phyloP scores from a whole-genome alignment of 1,140 invertebrate species.

The Zaprionus capensis region DNA sequence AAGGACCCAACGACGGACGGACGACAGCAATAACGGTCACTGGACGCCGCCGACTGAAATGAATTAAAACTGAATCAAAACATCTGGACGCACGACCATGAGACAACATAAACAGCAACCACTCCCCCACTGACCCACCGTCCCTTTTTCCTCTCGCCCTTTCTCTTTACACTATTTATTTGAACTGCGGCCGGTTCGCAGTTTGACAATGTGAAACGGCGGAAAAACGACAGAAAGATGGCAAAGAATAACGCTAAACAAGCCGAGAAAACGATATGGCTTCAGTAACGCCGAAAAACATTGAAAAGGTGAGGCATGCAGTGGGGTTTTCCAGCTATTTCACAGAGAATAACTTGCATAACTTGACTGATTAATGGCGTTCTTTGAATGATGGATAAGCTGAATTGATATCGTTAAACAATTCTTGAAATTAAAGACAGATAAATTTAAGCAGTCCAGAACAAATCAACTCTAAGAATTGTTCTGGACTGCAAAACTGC shows the following conservation, averaged over 20 bases:
- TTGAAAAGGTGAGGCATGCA: neutral
- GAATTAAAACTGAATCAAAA: slow-evolving; percentile 82
- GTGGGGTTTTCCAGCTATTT: neutral
- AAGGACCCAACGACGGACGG: neutral
- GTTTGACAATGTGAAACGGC: neutral
- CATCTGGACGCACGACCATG: slow-evolving; percentile 73
- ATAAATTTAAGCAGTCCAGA: too few relatives aligned
- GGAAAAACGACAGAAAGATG: neutral
- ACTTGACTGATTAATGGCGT: neutral
- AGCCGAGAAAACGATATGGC: neutral
- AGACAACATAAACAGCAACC: slow-evolving; percentile 61
- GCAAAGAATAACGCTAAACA: neutral
- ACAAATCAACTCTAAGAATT: too few relatives aligned
- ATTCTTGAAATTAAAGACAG: too few relatives aligned
- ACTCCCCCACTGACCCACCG: neutral
- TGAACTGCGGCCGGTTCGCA: neutral
- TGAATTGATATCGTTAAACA: too few relatives aligned
- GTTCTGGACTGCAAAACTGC: too few relatives aligned
- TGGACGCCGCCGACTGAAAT: slow-evolving; percentile 68
- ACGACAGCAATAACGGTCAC: slow-evolving; percentile 65
- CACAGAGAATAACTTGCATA: neutral
- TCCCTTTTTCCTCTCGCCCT: neutral
- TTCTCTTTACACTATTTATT: neutral
- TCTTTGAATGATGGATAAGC: too few relatives aligned
- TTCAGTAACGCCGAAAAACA: neutral